These are phyloP conservation scores for Galaxias olidus DNA, from an alignment of 2,797 vertebrate species.

Conservation along the genomic window DNA sequence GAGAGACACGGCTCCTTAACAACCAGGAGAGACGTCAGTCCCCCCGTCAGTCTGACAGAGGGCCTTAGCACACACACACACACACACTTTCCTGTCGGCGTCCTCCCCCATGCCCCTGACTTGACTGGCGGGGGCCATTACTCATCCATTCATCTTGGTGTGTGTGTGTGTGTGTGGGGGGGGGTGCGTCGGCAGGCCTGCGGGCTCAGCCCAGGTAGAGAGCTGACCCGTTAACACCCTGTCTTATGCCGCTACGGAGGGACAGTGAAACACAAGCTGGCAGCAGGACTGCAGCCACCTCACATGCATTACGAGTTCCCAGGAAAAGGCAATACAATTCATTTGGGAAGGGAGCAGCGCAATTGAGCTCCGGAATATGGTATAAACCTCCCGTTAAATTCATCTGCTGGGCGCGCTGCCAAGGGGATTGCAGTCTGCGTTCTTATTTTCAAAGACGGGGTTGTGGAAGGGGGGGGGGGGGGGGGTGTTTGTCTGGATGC, in stretches of 20 bases:
- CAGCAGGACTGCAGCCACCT: constrained; percentile 23
- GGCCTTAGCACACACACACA: constrained; percentile 7
- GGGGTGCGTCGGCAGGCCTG: too few relatives aligned
- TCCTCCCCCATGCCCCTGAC: constrained; percentile 1
- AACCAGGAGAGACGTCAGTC: neutral
- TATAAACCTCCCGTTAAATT: constrained; percentile 29
- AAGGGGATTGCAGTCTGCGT: constrained; percentile 21
- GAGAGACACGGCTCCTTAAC: neutral
- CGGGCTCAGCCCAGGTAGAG: neutral
- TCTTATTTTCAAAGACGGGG: constrained; percentile 26
- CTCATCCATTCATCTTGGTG: neutral
- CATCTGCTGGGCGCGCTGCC: constrained; percentile 10
- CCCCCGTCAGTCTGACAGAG: too few relatives aligned
- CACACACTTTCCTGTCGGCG: constrained; percentile 6
- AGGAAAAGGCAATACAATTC: constrained; percentile 30
- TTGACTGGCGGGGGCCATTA: neutral
- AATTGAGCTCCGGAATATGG: constrained; percentile 31
- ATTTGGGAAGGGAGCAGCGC: constrained; percentile 17
- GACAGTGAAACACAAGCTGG: constrained; percentile 28
- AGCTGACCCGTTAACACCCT: constrained; percentile 23
- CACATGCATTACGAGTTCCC: constrained; percentile 30
- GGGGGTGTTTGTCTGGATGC: constrained; percentile 21
- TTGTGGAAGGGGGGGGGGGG: constrained; percentile 13
- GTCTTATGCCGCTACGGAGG: constrained; percentile 9
- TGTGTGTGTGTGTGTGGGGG: too few relatives aligned